These are phyloP conservation scores for Stegodyphus dumicola DNA, from an alignment of 1,140 invertebrate species.

Conservation along the genomic window DNA sequence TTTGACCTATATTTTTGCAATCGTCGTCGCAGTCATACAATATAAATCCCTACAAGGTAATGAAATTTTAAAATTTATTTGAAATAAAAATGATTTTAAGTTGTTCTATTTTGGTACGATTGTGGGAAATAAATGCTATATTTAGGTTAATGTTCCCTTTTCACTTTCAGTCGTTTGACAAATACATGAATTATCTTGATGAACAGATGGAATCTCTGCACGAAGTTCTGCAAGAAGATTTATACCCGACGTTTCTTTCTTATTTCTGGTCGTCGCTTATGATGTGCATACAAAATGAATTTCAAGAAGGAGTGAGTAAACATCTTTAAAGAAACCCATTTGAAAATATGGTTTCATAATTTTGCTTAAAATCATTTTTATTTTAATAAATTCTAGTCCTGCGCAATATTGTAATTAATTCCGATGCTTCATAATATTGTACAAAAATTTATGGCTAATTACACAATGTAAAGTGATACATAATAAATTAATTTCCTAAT, in stretches of 20 bases:
- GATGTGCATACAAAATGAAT: constrained; percentile 21
- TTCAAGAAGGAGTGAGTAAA: constrained; percentile 44
- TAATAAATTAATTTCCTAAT: neutral
- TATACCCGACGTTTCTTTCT: constrained; percentile 29
- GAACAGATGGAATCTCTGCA: constrained; percentile 17
- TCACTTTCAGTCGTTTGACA: constrained; percentile 16
- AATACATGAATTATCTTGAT: constrained; percentile 12
- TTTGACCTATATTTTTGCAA: too few relatives aligned
- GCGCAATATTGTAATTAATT: too few relatives aligned
- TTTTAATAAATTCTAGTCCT: too few relatives aligned
- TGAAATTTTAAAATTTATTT: too few relatives aligned
- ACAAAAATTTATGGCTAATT: neutral
- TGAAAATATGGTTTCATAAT: neutral
- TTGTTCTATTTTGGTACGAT: too few relatives aligned
- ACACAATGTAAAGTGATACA: neutral
- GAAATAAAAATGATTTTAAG: too few relatives aligned
- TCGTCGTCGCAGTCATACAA: too few relatives aligned
- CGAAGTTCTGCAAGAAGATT: constrained; percentile 5
- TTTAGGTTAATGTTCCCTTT: neutral
- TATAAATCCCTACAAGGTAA: too few relatives aligned
- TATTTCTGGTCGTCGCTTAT: constrained; percentile 11
- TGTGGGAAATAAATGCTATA: too few relatives aligned
- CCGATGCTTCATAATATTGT: too few relatives aligned
- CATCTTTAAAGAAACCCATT: neutral
- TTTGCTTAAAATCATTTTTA: neutral